Evolutionary conservation across 1,140 invertebrate genomes (phyloP).

Genomic region (silkworm (Bombyx mori)): ASM3026992v2 NC_085109.1:6331001-6331500

Average conservation of each 20-base stretch:
- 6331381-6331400: constrained; percentile 54
- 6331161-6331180: constrained; percentile 56
- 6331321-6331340: constrained; percentile 65
- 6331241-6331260: constrained; percentile 46
- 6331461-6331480: constrained; percentile 52
- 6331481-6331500: constrained; percentile 29
- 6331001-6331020: constrained; percentile 58
- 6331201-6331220: constrained; percentile 56
- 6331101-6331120: constrained; percentile 65
- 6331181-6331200: constrained; percentile 58
- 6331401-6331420: constrained; percentile 69
- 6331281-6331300: constrained; percentile 56
- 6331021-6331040: constrained; percentile 50
- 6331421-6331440: constrained; percentile 64
- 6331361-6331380: constrained; percentile 30
- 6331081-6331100: constrained; percentile 63
- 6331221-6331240: constrained; percentile 58
- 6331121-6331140: constrained; percentile 46
- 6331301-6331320: constrained; percentile 68
- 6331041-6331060: constrained; percentile 23
- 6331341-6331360: constrained; percentile 56
- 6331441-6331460: constrained; percentile 63
- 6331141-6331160: constrained; percentile 42
- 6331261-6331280: constrained; percentile 51
- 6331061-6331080: constrained; percentile 34